These are phyloP conservation scores for Forbesichthys papilliferus DNA, from an alignment of 2,113 vertebrate species.

Conservation along the genomic window DNA sequence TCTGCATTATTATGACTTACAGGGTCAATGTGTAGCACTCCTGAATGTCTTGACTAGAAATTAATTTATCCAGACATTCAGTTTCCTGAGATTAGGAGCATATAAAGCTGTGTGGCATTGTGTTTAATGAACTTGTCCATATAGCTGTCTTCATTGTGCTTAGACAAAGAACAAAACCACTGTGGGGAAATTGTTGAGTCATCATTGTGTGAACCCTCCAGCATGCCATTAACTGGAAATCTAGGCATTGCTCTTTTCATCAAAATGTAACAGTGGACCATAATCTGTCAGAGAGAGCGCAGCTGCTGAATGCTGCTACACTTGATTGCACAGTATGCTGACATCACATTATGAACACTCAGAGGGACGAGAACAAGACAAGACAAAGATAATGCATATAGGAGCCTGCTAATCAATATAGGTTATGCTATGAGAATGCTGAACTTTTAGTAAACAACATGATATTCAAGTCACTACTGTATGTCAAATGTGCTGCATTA, in stretches of 20 bases:
- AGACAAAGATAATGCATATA: slow-evolving; percentile 1
- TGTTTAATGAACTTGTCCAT: slow-evolving; percentile 35
- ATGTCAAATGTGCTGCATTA: no score
- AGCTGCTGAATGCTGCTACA: slow-evolving; percentile 36
- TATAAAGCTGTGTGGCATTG: slow-evolving; percentile 16
- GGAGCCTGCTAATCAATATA: slow-evolving; percentile 12
- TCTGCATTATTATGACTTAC: neutral
- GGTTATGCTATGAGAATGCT: slow-evolving; percentile 17
- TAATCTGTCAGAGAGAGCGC: slow-evolving; percentile 53
- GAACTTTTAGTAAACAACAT: no score
- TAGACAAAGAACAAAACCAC: slow-evolving; percentile 48
- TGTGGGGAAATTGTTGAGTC: slow-evolving; percentile 50
- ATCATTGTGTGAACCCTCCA: slow-evolving; percentile 40
- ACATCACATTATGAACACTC: slow-evolving; percentile 25
- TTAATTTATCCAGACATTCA: slow-evolving; percentile 20
- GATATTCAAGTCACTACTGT: no score
- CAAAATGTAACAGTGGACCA: slow-evolving; percentile 47
- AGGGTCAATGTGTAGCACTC: neutral
- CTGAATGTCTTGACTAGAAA: neutral
- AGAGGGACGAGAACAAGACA: neutral
- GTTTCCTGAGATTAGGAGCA: neutral
- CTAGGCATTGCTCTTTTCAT: slow-evolving; percentile 57
- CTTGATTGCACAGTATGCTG: slow-evolving; percentile 50
- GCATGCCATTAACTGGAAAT: slow-evolving; percentile 49
- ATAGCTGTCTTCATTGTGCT: slow-evolving; percentile 33